Evolutionary conservation across 2,113 vertebrate genomes (phyloP), one percentile per base, ranked within the genome.

Genomic region (Tragulus kanchil): DNA sequence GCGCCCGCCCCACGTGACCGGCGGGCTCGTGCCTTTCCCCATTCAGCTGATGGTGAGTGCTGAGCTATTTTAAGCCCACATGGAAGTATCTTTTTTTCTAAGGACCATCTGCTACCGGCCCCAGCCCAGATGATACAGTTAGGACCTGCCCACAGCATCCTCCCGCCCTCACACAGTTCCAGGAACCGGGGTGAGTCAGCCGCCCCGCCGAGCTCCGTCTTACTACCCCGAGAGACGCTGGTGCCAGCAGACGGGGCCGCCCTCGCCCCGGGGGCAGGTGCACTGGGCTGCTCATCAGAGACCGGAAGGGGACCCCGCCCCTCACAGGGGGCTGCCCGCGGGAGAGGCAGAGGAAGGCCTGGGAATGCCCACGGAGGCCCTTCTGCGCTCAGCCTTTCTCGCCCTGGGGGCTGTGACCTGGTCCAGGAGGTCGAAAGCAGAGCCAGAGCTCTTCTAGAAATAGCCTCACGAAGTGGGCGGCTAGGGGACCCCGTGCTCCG

Each of bases 121-220:
- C 98, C 98, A 98, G 96, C 99, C 99, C 99, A 99, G 99, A 99
- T 99, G 99, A 99, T 99, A 99, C 99, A 99, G 99, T 99, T 99
- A 99, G 99, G 98, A 98, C 98, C 98, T 98, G 98, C 98, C 99
- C 99, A 99, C 99, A 98, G 98, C 98, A 98, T 98, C 99, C 98
- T 99, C 98, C 94, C 98, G 98, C 98, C 98, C 98, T 99, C 98
- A 98, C 98, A 98, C 97, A 98, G 98, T 99, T 99, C 99, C 98
- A 99, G 99, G 98, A 99, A 99, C 98, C 97, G 97, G 98, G 71
- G 98, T 99, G 98, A 99, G 98, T 99, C 99, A 99, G 98, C 98
- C 97, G 83, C 94, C 15, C 99, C 99, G 98, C 99, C 98, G 99
- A 99, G 98, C 98, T 98, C 97, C 89, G 97, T 98, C 98, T 97